Evolutionary conservation across 2,113 vertebrate species (phyloP), one percentile per base, ranked within the genome.

Genomic region (Mesitornis unicolor): DNA sequence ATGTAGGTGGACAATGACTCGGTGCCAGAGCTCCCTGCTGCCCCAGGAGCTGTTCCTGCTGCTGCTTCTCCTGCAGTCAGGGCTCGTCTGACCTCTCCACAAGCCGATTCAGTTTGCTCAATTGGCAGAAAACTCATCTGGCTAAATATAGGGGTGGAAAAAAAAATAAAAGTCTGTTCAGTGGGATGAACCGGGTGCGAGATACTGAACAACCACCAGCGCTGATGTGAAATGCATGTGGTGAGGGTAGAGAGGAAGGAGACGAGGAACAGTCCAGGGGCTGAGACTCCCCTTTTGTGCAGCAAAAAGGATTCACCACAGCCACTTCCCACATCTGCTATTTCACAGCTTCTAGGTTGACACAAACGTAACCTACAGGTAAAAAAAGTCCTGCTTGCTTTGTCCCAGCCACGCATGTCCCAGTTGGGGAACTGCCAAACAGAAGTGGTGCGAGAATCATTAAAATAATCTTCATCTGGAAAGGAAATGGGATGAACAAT

Each of bases 181-280:
- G 12, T 17, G 18, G 54, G 21, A 50, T 50, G 5, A 65, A 38
- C 11, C 0, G 4, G 21, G n/a, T 53, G 17, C 12, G 13, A 77
- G 54, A 10, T 5, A 43, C 0, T 1, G 5, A 45, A 6, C 2
- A 35, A 20, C 1, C n/a, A 47, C 3, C 38, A 25, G 45, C 61
- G 33, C 10, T 3, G 59, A 77, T 36, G 43, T 0, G 25, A 90
- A 92, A 78, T 1, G 8, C 50, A n/a, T 0, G 1, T 11, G n/a
- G 45, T 35, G 16, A 84, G 42, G 38, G 35, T 61, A 31, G 9
- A 28, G 51, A 74, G 43, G 61, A 56, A 63, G 50, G 47, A 43
- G n/a, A 56, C 82, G 25, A 31, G 18, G 13, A 59, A 31, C 21
- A 21, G 28, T 7, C 13, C 7, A 47, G 11, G 29, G 25, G 48